Base-by-base conservation (phyloP, 2,888 invertebrate species). In the Acleris cristana region DNA sequence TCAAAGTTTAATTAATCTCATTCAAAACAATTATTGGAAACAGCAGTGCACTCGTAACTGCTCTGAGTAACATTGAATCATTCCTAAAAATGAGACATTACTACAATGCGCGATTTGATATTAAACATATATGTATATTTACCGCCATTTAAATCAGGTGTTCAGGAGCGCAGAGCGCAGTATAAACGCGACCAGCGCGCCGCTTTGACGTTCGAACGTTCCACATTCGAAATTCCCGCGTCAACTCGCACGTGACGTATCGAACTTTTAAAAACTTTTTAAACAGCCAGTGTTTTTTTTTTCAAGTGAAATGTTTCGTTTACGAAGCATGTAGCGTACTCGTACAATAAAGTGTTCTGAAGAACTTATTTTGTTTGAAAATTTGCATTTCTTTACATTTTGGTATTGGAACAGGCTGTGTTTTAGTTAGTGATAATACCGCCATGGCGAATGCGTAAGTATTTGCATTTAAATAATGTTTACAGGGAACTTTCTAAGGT, bases 401-500 rank as follows among this genome's bases (percentile, higher is more conserved):
- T 74, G 64, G 59, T 65, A 65, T 70, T 73, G 74, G 73, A 56
- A 30, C 72, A 72, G 72, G 71, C 73, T 77, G 79, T 80, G 77
- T 70, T 78, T 30, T 73, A 76, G 74, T 79, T 76, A 66, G 74
- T 80, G 72, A 72, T 79, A 75, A 64, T 73, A 75, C 76, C 73
- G 76, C 73, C 74, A 85, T 85, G 85, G 78, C 75, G 72, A 81
- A 80, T 72, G 80, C 74, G 86, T 86, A 76, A 86, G 84, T 81
- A 73, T 64, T 65, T 71, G 68, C 71, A 78, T 80, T 79, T 73
- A 60, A 73, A 80, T 73, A 34, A 40, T 60, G 59, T 60, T 40
- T 60, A 40, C 51, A 30, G 51, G 5, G 34, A 48, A 60, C 59
- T 60, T 60, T 60, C 59, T 60, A 51, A 21, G 30, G 51, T 14